Conservation (phyloP, 2,888 invertebrate genomes). For the Hymenopus coronatus region DNA sequence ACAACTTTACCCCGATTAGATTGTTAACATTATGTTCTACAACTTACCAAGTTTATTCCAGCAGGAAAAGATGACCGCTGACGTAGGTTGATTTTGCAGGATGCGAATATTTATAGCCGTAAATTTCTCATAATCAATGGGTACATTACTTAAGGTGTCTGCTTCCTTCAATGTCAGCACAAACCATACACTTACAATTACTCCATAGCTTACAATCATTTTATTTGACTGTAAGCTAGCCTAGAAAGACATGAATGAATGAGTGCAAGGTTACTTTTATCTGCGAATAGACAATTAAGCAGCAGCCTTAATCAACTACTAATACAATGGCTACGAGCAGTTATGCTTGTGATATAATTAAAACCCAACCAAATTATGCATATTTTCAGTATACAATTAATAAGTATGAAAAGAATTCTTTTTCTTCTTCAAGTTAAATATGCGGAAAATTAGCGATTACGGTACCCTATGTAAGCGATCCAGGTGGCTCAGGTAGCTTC, state of each 20-base stretch:
- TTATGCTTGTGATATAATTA: too few species aligned
- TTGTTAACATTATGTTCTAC: too few species aligned
- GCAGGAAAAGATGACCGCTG: not conserved
- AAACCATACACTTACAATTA: not conserved
- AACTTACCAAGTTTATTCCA: not conserved
- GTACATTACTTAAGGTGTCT: not conserved
- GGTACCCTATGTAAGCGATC: too few species aligned
- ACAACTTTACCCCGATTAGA: too few species aligned
- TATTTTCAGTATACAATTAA: too few species aligned
- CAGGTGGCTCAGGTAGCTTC: too few species aligned
- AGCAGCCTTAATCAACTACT: too few species aligned
- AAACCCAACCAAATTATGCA: too few species aligned
- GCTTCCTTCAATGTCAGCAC: not conserved
- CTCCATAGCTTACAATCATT: not conserved
- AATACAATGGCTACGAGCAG: too few species aligned
- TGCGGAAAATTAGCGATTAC: too few species aligned
- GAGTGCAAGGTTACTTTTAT: not conserved
- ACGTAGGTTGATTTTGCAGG: not conserved
- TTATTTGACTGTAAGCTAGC: not conserved
- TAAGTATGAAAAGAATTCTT: too few species aligned
- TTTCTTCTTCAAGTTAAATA: too few species aligned
- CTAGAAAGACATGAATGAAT: not conserved
- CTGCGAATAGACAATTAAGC: not conserved
- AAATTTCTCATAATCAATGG: not conserved
- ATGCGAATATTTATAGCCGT: not conserved